Evolutionary conservation across 2,888 invertebrate species (phyloP), one percentile per base, ranked within the genome.

Genomic region (Campoplex nolae): DNA sequence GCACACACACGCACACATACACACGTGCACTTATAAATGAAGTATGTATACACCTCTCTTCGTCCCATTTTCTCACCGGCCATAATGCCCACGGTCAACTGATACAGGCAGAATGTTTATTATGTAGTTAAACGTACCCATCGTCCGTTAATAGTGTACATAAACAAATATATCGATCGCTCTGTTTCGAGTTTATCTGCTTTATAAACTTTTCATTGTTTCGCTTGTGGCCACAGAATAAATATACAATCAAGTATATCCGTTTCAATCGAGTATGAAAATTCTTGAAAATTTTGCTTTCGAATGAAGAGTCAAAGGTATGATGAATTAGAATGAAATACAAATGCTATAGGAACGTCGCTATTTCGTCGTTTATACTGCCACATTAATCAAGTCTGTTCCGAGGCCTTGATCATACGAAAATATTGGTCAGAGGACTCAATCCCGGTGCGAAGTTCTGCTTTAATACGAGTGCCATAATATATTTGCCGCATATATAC

Each of bases 61-160:
- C 78, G 56, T n/a, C 23, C 48, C 28, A 73, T 82, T 65, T 76
- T 78, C 82, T 82, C 85, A 82, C 32, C 32, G 77, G 58, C 74
- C 71, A 74, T 78, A 80, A 80, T 62, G 35, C 35, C 71, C 35
- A 73, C 54, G 48, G 67, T 78, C 48, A 38, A 54, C 67, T 78
- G 54, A 51, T 48, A 68, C 54, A 68, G 42, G 11, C 9, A 42
- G 68, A 79, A 79, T 79, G 58, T 79, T 58, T 71, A 71, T 71
- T 45, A 28, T 58, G 45, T n/a, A 58, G 45, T 54, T 45, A 23
- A 58, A 75, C 42, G 58, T 58, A 42, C n/a, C 38, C 42, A 18
- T 16, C 18, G 38, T 23, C 56, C 48, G 32, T 45, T 77, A 67
- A 67, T 77, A 9, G 51, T 35, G 8, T n/a, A 23, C 35, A 23